These are phyloP conservation scores for Anthopleura sola DNA, from an alignment of 64 coral and sea anemone genomes.

Conservation along the genomic window DNA sequence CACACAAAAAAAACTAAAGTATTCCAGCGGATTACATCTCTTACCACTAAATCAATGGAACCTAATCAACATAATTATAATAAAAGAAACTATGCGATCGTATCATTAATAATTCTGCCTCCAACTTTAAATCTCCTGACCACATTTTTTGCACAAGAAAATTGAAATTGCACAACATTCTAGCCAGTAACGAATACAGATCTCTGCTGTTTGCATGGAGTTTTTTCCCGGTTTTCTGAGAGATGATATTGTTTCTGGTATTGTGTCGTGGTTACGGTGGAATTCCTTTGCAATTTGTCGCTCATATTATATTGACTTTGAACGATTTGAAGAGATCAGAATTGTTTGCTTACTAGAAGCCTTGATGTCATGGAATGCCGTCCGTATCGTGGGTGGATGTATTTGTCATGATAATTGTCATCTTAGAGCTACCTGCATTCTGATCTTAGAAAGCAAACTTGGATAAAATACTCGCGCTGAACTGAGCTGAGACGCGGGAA, in stretches of 20 bases:
- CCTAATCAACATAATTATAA: too few relatives aligned
- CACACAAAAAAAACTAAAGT: too few relatives aligned
- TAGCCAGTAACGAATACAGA: too few relatives aligned
- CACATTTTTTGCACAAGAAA: too few relatives aligned
- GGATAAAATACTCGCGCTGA: background rate
- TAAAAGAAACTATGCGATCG: too few relatives aligned
- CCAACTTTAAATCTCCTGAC: too few relatives aligned
- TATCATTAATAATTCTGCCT: too few relatives aligned
- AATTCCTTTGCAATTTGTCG: slow-evolving; percentile 3
- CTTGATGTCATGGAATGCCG: background rate
- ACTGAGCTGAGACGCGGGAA: background rate
- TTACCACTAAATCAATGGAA: too few relatives aligned
- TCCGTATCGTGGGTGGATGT: background rate
- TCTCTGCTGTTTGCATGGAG: background rate
- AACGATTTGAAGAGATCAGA: background rate
- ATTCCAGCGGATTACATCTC: too few relatives aligned
- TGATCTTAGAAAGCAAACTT: background rate
- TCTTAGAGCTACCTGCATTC: background rate
- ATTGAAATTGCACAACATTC: too few relatives aligned
- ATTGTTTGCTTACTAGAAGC: background rate
- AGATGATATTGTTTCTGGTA: background rate
- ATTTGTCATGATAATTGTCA: background rate
- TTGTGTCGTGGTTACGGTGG: background rate
- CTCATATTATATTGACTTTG: background rate
- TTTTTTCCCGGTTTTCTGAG: background rate